Base-by-base conservation (phyloP, 2,113 vertebrate species). In the Cynocephalus volans region DNA sequence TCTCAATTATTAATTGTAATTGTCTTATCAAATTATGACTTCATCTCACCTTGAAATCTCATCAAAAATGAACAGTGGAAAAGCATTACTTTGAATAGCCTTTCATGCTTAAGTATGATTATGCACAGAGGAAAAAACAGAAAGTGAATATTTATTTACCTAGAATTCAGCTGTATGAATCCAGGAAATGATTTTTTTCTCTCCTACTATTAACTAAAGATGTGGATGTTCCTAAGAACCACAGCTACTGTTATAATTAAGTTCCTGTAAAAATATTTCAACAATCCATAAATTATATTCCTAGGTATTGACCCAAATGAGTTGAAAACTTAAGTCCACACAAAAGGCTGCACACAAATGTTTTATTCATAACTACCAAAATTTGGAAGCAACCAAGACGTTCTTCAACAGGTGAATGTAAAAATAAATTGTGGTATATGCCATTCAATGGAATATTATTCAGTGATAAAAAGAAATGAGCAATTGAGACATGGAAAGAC, bases 261-360 rank as follows among this genome's bases (percentile, higher is more conserved):
- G 17, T 82, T 94, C n/a, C 65, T 70, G 69, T 90, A 73, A 90
- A 92, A 65, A 84, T 64, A 88, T 91, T 90, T 96, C 72, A 90
- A 54, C 9, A 50, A 88, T 41, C 48, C 28, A 79, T 45, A 52
- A 81, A 81, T 36, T 77, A 85, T 6, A 75, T 6, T 92, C 48
- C 41, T 76, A 90, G 23, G 19, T 88, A 89, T 94, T 87, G 77
- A 94, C 28, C 15, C 54, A 96, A 80, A 69, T 86, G 60, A 90
- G 56, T n/a, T 94, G 14, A 89, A 89, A 95, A 60, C 11, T 13
- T 95, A 76, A 8, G 60, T 28, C 50, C 54, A 94, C 15, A 80
- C 18, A 92, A 92, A 96, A 88, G 21, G 31, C 62, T 75, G 19
- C 26, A 87, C 8, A 24, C 18, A 89, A 92, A 82, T 73, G 62